Base-by-base conservation (phyloP, 2,797 vertebrate genomes). In the Lacerta bilineata region DNA sequence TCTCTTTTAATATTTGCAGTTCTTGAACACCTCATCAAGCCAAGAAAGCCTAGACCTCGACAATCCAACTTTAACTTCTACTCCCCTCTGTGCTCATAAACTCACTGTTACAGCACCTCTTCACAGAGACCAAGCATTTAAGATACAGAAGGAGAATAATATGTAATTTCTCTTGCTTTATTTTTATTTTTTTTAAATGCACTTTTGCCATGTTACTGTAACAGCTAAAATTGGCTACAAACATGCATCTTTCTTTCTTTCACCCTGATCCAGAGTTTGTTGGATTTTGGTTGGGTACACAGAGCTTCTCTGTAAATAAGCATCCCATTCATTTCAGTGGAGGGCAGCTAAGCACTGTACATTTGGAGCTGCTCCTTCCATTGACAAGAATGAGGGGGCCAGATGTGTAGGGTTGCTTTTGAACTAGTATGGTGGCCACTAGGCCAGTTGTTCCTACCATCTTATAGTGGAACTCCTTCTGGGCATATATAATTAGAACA, bases 131-230 rank as follows among this genome's bases (percentile, higher is more conserved):
- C 98, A 98, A 91, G 83, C 96, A 59, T 93, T 97, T 94, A 97
- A 98, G 93, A 93, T 96, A 83, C 98, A 98, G 91, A 99, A 99
- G 95, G 98, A 99, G 95, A 99, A 98, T 87, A 97, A 98, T 15
- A 91, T 98, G 99, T 99, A 97, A 97, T 98, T 97, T 39, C n/a
- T 83, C 9, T 55, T 87, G 55, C 23, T 0, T 1, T 89, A 76
- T 46, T 80, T 39, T 71, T 79, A 18, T 0, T 39, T 20, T 33
- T 20, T n/a, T 55, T 4, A 1, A 55, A 55, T 75, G 1, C 0
- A 0, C 11, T 36, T 80, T n/a, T 41, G 50, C 7, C 17, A 41
- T 74, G 33, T 61, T 72, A 39, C 39, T 36, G 15, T 17, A 41
- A 29, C n/a, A 18, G 5, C 36, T 76, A n/a, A 33, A 69, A 43